Percentiles rank a stretch among this genome's conserved stretches.
phyloP scores from a whole-genome alignment of 2,113 vertebrate species.

The Stictonetta naevosa region DNA sequence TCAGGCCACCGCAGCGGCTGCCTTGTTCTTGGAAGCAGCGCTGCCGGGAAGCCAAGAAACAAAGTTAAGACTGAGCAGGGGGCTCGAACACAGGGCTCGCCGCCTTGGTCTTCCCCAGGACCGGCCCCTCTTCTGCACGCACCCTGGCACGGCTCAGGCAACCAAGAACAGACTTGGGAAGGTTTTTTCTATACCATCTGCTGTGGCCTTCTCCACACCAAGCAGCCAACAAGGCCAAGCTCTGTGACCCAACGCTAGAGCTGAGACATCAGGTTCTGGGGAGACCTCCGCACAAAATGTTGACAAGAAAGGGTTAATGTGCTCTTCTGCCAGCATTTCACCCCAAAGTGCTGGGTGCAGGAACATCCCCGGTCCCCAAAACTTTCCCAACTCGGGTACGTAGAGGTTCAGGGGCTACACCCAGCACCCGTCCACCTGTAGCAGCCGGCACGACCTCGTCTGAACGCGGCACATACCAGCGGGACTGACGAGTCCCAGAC shows the following conservation, averaged over 20 bases:
- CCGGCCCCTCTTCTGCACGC: not conserved
- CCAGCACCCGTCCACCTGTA: not conserved
- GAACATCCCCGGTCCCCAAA: not conserved
- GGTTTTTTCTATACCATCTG: not conserved
- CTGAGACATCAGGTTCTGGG: not conserved
- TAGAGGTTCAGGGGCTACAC: not conserved
- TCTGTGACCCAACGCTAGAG: not conserved
- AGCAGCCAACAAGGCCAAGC: not conserved
- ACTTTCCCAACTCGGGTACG: not conserved
- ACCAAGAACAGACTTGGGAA: not conserved
- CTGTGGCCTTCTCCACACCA: not conserved
- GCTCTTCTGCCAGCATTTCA: not conserved
- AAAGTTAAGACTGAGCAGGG: not conserved
- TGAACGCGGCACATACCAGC: accelerated
- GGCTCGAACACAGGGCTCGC: not conserved
- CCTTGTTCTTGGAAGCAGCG: not conserved
- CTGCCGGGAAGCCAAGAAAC: not conserved
- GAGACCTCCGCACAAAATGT: accelerated
- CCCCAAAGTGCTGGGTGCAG: not conserved
- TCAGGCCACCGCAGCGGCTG: not conserved
- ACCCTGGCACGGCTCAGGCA: not conserved
- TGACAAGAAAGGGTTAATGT: not conserved
- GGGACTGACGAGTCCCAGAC: not conserved
- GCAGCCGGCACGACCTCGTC: accelerated
- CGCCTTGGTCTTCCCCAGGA: accelerated